A percentile compares a stretch with the other conserved stretches of the same genome.
These are phyloP conservation scores for Cataglyphis rosenhaueri DNA, from an alignment of 2,888 invertebrate species.

Conservation along the genomic window DNA sequence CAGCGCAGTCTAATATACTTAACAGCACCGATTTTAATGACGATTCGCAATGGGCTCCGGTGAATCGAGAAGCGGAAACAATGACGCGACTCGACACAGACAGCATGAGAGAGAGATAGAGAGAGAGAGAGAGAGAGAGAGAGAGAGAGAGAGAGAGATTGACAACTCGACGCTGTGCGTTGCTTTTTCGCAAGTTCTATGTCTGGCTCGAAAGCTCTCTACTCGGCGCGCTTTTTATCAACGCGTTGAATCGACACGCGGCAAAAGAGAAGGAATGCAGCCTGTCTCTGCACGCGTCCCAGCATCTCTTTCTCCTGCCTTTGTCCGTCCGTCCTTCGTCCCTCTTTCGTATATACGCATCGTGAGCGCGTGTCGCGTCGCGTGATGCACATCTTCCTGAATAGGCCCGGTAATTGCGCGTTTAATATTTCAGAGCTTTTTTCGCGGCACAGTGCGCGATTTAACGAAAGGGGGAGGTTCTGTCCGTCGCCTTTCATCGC, in stretches of 20 bases:
- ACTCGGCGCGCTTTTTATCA: constrained; percentile 84
- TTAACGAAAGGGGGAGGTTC: constrained; percentile 69
- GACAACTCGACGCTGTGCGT: constrained; percentile 58
- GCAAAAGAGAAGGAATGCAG: constrained; percentile 60
- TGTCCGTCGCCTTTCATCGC: constrained; percentile 61
- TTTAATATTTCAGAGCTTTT: constrained; percentile 85
- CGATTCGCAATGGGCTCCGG: constrained; percentile 52
- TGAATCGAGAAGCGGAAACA: constrained; percentile 44
- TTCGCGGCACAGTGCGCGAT: constrained; percentile 79
- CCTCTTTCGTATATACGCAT: constrained; percentile 63
- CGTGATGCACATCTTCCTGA: constrained; percentile 82
- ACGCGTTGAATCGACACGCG: constrained; percentile 81
- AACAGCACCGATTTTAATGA: constrained; percentile 65
- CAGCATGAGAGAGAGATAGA: constrained; percentile 52
- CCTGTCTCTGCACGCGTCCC: constrained; percentile 42
- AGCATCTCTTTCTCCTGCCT: constrained; percentile 53
- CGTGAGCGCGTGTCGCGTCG: constrained; percentile 72
- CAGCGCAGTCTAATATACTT: constrained; percentile 63
- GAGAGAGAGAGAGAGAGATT: constrained; percentile 59
- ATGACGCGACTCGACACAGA: constrained; percentile 49
- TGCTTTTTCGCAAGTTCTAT: constrained; percentile 63
- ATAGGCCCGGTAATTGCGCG: constrained; percentile 85
- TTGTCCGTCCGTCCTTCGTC: constrained; percentile 47
- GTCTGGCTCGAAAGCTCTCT: constrained; percentile 81
- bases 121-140: constrained; percentile 47